A percentile compares a stretch with the other conserved stretches of the same genome.
These are phyloP conservation scores for Enoplosus armatus DNA, from an alignment of 2,797 vertebrate species.

Conservation along the genomic window DNA sequence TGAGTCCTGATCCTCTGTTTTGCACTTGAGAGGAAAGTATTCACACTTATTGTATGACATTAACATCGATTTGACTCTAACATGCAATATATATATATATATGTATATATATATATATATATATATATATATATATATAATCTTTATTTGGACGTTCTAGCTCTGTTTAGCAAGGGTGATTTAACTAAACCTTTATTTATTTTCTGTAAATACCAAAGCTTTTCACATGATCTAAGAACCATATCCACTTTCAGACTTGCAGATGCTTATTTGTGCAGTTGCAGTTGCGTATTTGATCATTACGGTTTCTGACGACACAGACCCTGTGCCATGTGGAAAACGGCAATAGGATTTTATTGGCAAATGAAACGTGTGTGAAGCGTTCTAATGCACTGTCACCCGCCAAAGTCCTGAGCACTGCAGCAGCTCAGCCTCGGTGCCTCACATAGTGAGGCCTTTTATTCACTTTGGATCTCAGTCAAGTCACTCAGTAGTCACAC, in stretches of 20 bases:
- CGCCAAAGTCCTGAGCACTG: conserved; percentile 81
- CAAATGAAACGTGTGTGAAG: conserved; percentile 79
- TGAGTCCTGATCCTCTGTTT: conserved; percentile 34
- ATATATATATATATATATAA: not conserved
- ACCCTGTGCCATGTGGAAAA: conserved; percentile 68
- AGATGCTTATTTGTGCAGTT: conserved; percentile 46
- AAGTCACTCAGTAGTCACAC: conserved; percentile 87
- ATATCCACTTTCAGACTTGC: conserved; percentile 20
- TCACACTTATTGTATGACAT: not conserved
- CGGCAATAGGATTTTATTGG: conserved; percentile 78
- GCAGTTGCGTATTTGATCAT: conserved; percentile 58
- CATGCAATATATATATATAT: conserved; percentile 20
- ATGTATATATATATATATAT: no score
- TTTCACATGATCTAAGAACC: not conserved
- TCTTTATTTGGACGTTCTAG: not conserved
- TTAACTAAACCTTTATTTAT: conserved; percentile 8
- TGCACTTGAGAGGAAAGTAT: conserved; percentile 20
- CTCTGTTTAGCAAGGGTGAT: conserved; percentile 8
- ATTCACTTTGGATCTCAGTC: conserved; percentile 86
- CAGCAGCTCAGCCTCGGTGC: conserved; percentile 78
- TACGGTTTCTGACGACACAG: conserved; percentile 54
- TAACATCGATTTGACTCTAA: conserved; percentile 29
- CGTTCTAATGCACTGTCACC: conserved; percentile 79
- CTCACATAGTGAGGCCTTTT: conserved; percentile 85
- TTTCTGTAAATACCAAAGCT: not conserved